Conservation (phyloP, 2,888 invertebrate species). For the Drosophila ezoana region DNA sequence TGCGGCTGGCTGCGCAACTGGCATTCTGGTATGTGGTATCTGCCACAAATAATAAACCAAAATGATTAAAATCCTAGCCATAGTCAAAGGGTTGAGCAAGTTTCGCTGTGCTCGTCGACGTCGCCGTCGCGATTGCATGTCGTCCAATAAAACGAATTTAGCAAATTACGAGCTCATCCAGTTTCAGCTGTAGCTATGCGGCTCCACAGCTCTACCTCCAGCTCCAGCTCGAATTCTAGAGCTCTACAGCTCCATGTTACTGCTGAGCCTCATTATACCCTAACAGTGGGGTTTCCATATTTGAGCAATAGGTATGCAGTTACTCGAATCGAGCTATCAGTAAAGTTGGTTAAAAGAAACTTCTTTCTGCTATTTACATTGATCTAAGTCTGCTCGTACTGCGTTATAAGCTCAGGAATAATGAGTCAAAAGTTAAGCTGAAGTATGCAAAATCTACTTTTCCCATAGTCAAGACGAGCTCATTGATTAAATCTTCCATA, state of each 20-base stretch:
- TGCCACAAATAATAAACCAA: constrained; percentile 78
- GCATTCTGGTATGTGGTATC: constrained; percentile 49
- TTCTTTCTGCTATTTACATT: no score
- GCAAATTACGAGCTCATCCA: constrained; percentile 79
- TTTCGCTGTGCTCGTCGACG: constrained; percentile 15
- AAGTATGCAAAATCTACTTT: no score
- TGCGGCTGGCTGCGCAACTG: constrained; percentile 8
- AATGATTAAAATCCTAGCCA: constrained; percentile 71
- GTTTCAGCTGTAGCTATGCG: constrained; percentile 5
- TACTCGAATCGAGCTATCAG: no score
- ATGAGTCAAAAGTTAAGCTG: no score
- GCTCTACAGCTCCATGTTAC: constrained; percentile 13
- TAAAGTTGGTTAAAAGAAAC: no score
- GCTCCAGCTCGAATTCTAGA: constrained; percentile 1
- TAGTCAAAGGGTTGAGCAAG: constrained; percentile 31
- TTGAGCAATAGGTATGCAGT: not conserved
- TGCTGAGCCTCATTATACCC: constrained; percentile 48
- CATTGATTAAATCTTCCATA: no score
- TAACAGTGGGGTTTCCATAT: not conserved
- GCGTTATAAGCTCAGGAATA: no score
- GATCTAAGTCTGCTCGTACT: no score
- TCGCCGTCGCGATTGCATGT: constrained; percentile 69
- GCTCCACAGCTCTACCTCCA: constrained; percentile 4
- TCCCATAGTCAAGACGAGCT: no score
- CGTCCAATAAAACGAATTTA: constrained; percentile 78